These are phyloP conservation scores for Mesorhabditis spiculigera DNA, from an alignment of 2,888 invertebrate genomes.

Conservation along the genomic window DNA sequence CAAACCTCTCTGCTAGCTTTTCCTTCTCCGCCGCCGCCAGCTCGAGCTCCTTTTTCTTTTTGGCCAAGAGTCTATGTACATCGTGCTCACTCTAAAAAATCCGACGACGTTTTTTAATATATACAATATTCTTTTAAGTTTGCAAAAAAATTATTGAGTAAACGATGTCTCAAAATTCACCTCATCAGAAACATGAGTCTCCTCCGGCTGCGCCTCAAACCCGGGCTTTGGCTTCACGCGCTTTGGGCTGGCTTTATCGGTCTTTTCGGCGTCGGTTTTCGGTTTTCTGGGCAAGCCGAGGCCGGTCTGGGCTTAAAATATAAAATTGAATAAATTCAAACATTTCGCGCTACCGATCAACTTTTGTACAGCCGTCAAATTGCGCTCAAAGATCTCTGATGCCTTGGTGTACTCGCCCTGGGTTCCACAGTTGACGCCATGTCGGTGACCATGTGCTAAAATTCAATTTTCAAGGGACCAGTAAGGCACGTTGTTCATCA, in stretches of 20 bases:
- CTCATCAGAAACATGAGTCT: slow-evolving; percentile 36
- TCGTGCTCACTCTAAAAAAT: neutral
- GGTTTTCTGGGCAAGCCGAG: neutral
- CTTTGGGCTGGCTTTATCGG: slow-evolving; percentile 22
- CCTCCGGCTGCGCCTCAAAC: slow-evolving; percentile 41
- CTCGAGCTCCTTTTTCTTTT: neutral
- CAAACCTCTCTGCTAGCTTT: neutral
- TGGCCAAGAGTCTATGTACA: neutral
- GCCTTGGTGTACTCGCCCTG: slow-evolving; percentile 40
- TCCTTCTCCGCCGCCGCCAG: neutral
- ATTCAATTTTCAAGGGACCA: slow-evolving; percentile 12
- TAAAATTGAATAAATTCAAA: neutral
- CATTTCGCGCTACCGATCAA: slow-evolving; percentile 25
- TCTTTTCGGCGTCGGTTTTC: neutral
- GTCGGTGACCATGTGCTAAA: slow-evolving; percentile 35
- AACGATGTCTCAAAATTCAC: neutral
- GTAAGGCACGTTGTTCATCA: neutral
- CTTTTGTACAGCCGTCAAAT: slow-evolving; percentile 37
- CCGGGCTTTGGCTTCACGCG: slow-evolving; percentile 19
- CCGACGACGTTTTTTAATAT: too few species aligned
- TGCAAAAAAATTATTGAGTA: too few species aligned
- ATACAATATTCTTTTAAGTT: too few species aligned
- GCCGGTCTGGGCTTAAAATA: neutral
- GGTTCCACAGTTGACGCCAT: slow-evolving; percentile 20
- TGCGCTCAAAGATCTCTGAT: slow-evolving; percentile 34